These are phyloP conservation scores for Aphidius colemani DNA, from an alignment of 2,888 invertebrate genomes.

Conservation along the genomic window DNA sequence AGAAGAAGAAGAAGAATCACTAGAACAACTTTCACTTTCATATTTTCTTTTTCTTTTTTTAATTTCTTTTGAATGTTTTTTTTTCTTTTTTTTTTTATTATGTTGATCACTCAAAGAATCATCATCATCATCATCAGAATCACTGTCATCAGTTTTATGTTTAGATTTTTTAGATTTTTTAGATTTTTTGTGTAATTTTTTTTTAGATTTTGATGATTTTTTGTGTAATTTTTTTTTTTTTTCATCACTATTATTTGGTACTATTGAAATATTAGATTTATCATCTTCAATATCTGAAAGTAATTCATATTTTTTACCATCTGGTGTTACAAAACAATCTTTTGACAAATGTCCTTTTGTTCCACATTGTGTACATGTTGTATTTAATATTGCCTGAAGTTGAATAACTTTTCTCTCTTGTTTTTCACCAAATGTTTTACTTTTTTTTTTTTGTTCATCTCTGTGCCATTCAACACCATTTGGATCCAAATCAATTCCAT, in stretches of 20 bases:
- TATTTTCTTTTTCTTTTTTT: conserved; percentile 44
- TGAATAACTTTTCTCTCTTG: conserved; percentile 51
- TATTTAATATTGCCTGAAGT: conserved; percentile 57
- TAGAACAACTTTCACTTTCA: conserved; percentile 26
- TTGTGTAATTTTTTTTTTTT: conserved; percentile 36
- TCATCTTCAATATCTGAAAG: conserved; percentile 51
- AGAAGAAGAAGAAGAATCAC: background rate
- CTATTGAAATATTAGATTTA: conserved; percentile 18
- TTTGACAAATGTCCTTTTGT: conserved; percentile 56
- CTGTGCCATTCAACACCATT: conserved; percentile 57
- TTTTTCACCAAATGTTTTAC: conserved; percentile 42
- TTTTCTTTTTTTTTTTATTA: conserved; percentile 42
- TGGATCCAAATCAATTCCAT: conserved; percentile 58
- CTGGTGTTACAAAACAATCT: conserved; percentile 57
- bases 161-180: conserved; percentile 40
- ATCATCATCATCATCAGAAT: conserved; percentile 36
- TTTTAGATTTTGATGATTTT: conserved; percentile 48
- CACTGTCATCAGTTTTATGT: conserved; percentile 33
- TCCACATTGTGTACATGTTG: conserved; percentile 58
- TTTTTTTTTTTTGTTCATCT: conserved; percentile 49
- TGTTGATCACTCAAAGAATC: conserved; percentile 9
- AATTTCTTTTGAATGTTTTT: conserved; percentile 41
- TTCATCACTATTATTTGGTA: conserved; percentile 8
- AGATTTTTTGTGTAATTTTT: conserved; percentile 49
- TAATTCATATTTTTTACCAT: conserved; percentile 58